These are phyloP conservation scores for Bicyclus anynana DNA, from an alignment of 1,140 invertebrate genomes.

Conservation along the genomic window DNA sequence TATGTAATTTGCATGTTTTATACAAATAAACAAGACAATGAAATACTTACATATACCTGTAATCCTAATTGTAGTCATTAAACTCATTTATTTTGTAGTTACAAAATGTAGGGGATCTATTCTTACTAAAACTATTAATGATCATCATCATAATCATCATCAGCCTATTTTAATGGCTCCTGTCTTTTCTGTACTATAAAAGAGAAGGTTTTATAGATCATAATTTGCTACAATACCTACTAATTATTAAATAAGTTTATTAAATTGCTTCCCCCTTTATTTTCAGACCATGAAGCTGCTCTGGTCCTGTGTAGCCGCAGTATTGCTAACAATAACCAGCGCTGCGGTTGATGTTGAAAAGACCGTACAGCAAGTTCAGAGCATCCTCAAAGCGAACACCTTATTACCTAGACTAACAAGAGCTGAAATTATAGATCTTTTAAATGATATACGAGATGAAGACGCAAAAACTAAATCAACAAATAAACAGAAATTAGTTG, in stretches of 20 bases:
- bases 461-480: slow-evolving; percentile 53
- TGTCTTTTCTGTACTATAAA: too few species aligned
- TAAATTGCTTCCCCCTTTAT: slow-evolving; percentile 16
- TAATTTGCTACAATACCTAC: too few species aligned
- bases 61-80: too few species aligned
- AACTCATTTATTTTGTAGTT: too few species aligned
- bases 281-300: slow-evolving; percentile 63
- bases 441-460: slow-evolving; percentile 79
- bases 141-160: too few species aligned
- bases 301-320: slow-evolving; percentile 43
- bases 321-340: slow-evolving; percentile 30
- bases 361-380: slow-evolving; percentile 80
- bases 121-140: too few species aligned
- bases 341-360: slow-evolving; percentile 64
- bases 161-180: too few species aligned
- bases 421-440: slow-evolving; percentile 78
- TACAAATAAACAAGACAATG: too few species aligned
- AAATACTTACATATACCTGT: too few species aligned
- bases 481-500: slow-evolving; percentile 31
- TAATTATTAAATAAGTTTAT: neutral
- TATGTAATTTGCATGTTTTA: too few species aligned
- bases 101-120: too few species aligned
- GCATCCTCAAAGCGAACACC: slow-evolving; percentile 75
- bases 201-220: too few species aligned
- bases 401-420: slow-evolving; percentile 77